Evolutionary conservation across 2,797 vertebrate genomes (phyloP).

Genomic region (Falco columbarius): DNA sequence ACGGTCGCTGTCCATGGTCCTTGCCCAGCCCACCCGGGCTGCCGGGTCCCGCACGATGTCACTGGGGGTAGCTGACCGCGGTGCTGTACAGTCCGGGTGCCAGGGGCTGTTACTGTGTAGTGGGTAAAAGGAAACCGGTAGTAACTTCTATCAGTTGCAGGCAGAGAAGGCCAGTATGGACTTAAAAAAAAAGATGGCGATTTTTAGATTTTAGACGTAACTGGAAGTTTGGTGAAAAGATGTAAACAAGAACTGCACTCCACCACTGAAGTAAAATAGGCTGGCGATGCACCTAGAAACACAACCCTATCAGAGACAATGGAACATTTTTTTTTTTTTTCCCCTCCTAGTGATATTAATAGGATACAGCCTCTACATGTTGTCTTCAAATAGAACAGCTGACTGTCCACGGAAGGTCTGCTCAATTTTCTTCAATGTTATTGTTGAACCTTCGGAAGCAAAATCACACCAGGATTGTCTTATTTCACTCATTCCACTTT

Average conservation of each 20-base stretch:
- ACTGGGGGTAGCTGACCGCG: neutral
- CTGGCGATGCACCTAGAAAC: neutral
- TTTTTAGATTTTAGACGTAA: neutral
- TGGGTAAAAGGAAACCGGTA: neutral
- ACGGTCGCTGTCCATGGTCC: neutral
- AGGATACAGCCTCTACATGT: neutral
- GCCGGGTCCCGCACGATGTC: neutral
- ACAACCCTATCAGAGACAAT: rapidly evolving
- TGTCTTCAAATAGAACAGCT: neutral
- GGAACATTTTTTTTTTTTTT: neutral
- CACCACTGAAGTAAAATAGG: neutral
- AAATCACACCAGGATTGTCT: neutral
- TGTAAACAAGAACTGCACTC: neutral
- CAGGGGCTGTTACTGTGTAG: rapidly evolving
- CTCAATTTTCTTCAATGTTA: neutral
- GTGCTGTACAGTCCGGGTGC: neutral
- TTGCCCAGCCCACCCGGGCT: neutral
- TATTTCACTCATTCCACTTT: neutral
- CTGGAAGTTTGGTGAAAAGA: neutral
- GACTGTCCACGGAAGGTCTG: neutral
- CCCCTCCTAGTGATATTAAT: rapidly evolving
- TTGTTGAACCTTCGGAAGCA: neutral
- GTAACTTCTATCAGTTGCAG: neutral
- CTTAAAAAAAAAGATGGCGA: neutral
- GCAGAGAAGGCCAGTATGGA: neutral